Conservation (phyloP, 2,113 vertebrate species). For the Petrocephalus microphthalmus region DNA sequence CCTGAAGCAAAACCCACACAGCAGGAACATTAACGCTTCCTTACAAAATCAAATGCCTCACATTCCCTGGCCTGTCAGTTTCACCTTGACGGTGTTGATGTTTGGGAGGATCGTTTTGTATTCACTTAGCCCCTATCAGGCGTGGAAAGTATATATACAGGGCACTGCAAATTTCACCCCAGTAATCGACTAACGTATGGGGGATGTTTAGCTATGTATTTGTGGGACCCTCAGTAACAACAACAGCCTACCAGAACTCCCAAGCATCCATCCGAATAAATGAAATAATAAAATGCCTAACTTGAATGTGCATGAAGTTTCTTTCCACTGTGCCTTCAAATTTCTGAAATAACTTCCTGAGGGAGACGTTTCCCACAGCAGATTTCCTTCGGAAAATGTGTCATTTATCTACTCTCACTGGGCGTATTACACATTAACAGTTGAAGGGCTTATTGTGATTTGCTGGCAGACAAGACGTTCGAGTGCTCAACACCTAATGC, state of each 20-base stretch:
- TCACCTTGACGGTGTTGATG: background rate
- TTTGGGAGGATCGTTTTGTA: background rate
- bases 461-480: background rate
- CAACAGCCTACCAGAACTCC: background rate
- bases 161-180: too few relatives aligned
- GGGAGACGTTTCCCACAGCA: constrained; percentile 17
- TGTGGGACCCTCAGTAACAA: background rate
- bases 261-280: background rate
- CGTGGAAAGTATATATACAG: background rate
- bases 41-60: background rate
- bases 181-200: background rate
- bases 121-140: background rate
- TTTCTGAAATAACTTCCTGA: constrained; percentile 26
- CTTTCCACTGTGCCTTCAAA: constrained; percentile 16
- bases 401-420: background rate
- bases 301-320: background rate
- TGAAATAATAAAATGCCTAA: background rate
- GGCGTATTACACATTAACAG: constrained; percentile 13
- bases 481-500: background rate
- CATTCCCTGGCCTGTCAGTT: background rate
- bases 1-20: background rate
- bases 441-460: background rate
- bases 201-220: background rate
- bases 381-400: constrained; percentile 19
- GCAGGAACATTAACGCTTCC: background rate